A percentile compares a stretch with the other conserved stretches of the same genome.
Conservation (phyloP, 2,113 vertebrate genomes). For the Elaphurus davidianus region DNA sequence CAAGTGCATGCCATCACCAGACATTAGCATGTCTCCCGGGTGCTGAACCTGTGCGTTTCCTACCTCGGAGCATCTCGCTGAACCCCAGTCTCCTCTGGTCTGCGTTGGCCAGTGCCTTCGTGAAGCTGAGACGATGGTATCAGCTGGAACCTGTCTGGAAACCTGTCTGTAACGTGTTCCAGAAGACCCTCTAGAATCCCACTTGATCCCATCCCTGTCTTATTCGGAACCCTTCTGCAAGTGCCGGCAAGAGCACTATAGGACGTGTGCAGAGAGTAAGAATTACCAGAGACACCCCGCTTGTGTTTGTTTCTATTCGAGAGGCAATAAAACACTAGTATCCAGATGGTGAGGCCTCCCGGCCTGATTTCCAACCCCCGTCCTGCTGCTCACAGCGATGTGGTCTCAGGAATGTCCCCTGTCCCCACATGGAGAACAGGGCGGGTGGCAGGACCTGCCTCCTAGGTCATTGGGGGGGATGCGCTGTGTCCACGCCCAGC, state of each 20-base stretch:
- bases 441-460: fast-evolving
- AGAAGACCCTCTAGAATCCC: background rate
- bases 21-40: fast-evolving
- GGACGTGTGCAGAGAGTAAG: fast-evolving
- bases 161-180: background rate
- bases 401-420: background rate
- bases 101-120: fast-evolving
- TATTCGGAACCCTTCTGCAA: too few species aligned
- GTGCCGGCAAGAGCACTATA: background rate
- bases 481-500: fast-evolving
- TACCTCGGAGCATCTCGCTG: fast-evolving
- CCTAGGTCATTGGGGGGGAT: fast-evolving
- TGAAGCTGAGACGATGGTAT: background rate
- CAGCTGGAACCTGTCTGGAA: background rate
- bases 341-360: background rate
- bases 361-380: background rate
- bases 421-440: background rate
- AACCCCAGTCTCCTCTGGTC: background rate
- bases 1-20: fast-evolving
- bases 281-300: background rate
- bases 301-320: background rate
- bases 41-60: fast-evolving
- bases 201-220: background rate
- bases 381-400: background rate
- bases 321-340: background rate